Evolutionary conservation across 2,888 invertebrate genomes (phyloP).

Genomic region (Nymphalis c-album): DNA sequence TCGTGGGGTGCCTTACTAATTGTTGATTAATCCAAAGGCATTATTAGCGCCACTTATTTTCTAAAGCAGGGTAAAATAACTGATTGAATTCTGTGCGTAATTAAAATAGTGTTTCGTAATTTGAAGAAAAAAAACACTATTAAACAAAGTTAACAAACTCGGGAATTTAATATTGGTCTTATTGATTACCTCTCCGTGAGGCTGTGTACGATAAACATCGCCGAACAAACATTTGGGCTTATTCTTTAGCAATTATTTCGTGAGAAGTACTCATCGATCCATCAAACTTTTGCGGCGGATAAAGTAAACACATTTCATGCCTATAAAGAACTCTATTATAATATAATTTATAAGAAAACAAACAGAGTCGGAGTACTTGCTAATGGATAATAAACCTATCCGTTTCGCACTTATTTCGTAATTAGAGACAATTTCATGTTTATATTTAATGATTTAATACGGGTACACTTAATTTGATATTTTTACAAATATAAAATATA

Average conservation of each 20-base stretch:
- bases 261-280: conserved; percentile 30
- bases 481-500: background rate
- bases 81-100: background rate
- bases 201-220: conserved; percentile 22
- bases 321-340: conserved; percentile 18
- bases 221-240: conserved; percentile 25
- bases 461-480: too few relatives aligned
- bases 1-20: background rate
- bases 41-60: background rate
- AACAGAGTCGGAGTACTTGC: conserved; percentile 6
- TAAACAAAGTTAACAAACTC: conserved; percentile 3
- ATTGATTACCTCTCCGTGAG: conserved; percentile 25
- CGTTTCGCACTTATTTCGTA: too few relatives aligned
- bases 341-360: conserved; percentile 13
- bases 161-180: conserved; percentile 21
- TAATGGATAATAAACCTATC: too few relatives aligned
- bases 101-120: conserved; percentile 2
- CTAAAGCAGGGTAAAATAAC: background rate
- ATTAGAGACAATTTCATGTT: too few relatives aligned
- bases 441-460: too few relatives aligned
- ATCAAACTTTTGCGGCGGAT: conserved; percentile 26
- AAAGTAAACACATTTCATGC: conserved; percentile 21
- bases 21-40: background rate
- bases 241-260: conserved; percentile 32
- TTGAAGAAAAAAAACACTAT: conserved; percentile 11